Percentiles rank a stretch among this genome's conserved stretches.
phyloP scores from a whole-genome alignment of 1,140 invertebrate species.

The Triops cancriformis region DNA sequence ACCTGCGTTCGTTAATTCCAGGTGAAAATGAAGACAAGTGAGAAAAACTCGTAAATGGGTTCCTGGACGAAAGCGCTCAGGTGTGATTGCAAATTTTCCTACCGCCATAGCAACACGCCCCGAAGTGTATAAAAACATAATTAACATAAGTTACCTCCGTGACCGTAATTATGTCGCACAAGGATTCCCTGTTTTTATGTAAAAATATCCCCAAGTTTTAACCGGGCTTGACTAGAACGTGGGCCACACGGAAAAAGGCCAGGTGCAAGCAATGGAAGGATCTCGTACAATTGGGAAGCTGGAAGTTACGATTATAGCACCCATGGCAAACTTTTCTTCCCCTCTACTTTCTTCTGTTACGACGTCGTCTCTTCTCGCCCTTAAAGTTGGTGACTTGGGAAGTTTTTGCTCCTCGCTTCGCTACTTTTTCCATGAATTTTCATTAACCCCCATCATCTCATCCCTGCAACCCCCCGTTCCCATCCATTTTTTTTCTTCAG shows the following conservation, averaged over 20 bases:
- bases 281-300: background rate
- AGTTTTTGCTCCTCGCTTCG: background rate
- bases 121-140: background rate
- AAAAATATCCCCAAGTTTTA: background rate
- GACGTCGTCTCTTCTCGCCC: background rate
- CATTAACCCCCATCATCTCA: slow-evolving; percentile 10
- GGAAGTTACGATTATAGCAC: background rate
- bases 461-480: background rate
- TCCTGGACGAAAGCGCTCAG: background rate
- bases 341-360: background rate
- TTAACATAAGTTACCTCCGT: background rate
- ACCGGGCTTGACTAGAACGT: background rate
- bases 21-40: too few species aligned
- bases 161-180: background rate
- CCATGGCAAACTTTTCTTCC: background rate
- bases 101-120: background rate
- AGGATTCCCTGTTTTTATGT: background rate
- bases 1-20: too few species aligned
- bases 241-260: background rate
- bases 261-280: slow-evolving; percentile 5
- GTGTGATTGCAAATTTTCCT: background rate
- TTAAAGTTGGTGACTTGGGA: background rate
- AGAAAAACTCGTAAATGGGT: background rate
- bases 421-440: slow-evolving; percentile 11
- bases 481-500: background rate